Conservation (phyloP, 2,888 invertebrate genomes). For the Andrena trimmerana region DNA sequence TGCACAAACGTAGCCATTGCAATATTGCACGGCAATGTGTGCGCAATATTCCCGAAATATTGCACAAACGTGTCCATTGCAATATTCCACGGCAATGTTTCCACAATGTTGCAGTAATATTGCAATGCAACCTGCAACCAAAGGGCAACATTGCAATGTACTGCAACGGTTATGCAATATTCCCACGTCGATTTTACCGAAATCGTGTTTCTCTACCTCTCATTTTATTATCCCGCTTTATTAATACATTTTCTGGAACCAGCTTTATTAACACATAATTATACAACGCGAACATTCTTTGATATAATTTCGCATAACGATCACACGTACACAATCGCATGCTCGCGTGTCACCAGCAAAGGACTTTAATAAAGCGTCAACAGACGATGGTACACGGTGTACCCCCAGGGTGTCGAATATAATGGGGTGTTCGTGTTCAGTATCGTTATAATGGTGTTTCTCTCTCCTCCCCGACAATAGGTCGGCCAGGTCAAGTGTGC, state of each 20-base stretch:
- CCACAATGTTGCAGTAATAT: too few species aligned
- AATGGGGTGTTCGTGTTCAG: slow-evolving; percentile 75
- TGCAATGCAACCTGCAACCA: too few species aligned
- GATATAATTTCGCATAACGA: slow-evolving; percentile 32
- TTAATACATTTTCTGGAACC: too few species aligned
- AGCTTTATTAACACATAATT: too few species aligned
- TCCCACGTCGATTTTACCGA: background rate
- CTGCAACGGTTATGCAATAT: background rate
- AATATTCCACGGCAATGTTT: too few species aligned
- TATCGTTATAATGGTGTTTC: slow-evolving; percentile 81
- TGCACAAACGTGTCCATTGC: too few species aligned
- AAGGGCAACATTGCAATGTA: too few species aligned
- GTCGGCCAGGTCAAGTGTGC: slow-evolving; percentile 82
- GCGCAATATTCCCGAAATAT: too few species aligned
- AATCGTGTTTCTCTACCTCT: background rate
- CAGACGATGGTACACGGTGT: slow-evolving; percentile 42
- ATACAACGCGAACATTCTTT: background rate
- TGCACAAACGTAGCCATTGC: too few species aligned
- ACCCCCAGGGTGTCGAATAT: slow-evolving; percentile 69
- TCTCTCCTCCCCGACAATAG: slow-evolving; percentile 65
- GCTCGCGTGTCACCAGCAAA: slow-evolving; percentile 2
- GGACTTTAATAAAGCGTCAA: slow-evolving; percentile 61
- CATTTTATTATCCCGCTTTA: background rate
- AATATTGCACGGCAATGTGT: too few species aligned
- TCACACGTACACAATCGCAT: background rate